Conservation (phyloP, 2,888 invertebrate genomes). For the Folsomia candida region DNA sequence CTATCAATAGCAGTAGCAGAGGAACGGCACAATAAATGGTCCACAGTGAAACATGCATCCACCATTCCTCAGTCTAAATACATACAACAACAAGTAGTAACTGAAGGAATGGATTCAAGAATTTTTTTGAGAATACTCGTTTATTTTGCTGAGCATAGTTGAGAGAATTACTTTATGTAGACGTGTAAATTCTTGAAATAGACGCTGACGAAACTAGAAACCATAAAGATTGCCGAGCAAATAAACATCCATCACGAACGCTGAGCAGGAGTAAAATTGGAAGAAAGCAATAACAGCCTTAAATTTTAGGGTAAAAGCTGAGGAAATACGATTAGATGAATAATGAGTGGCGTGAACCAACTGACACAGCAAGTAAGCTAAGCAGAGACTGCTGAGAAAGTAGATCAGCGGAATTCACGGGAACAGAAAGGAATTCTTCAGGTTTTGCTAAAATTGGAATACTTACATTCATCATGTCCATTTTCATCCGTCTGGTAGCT, state of each 20-base stretch:
- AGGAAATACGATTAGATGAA: neutral
- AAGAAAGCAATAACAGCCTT: neutral
- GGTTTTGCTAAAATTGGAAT: neutral
- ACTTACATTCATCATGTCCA: conserved; percentile 48
- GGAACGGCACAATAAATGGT: too few relatives aligned
- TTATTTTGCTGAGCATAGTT: too few relatives aligned
- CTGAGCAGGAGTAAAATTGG: neutral
- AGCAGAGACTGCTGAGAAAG: neutral
- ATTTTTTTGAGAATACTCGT: too few relatives aligned
- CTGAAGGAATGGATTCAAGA: too few relatives aligned
- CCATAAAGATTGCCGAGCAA: neutral
- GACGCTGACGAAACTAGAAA: neutral
- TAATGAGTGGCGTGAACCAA: neutral
- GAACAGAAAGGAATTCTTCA: neutral
- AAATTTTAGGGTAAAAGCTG: neutral
- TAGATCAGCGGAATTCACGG: neutral
- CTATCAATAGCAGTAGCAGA: too few relatives aligned
- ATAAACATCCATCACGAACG: neutral
- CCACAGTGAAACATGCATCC: too few relatives aligned
- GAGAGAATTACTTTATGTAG: too few relatives aligned
- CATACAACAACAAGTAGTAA: too few relatives aligned
- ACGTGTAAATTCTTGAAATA: neutral
- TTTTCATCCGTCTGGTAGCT: conserved; percentile 39
- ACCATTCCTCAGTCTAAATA: too few relatives aligned
- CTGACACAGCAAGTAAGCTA: neutral